Percentiles rank a stretch among this genome's conserved stretches.
These are phyloP conservation scores for Proterorhinus semilunaris DNA, from an alignment of 2,113 vertebrate species.

Conservation along the genomic window DNA sequence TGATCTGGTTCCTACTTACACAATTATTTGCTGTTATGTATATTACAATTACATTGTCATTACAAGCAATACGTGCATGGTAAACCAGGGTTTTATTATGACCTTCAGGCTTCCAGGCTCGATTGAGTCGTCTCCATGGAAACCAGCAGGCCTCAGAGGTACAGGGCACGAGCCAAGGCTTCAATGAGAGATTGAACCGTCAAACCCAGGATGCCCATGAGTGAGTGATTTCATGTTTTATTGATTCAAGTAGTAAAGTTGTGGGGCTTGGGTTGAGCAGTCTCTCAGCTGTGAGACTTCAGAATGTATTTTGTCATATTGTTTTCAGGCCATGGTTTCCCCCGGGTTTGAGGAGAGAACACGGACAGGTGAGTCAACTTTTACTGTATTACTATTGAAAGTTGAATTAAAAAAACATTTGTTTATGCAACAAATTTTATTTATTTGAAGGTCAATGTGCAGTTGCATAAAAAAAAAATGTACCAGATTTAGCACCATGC, in stretches of 20 bases:
- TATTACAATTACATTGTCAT: not conserved
- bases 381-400: not conserved
- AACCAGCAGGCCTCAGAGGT: conserved; percentile 80
- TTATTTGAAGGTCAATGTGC: no score
- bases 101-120: conserved; percentile 86
- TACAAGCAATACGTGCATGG: not conserved
- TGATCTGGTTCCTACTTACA: not conserved
- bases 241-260: not conserved
- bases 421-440: not conserved
- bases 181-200: conserved; percentile 81
- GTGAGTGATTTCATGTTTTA: conserved; percentile 76
- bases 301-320: conserved; percentile 61
- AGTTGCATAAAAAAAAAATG: not conserved
- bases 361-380: conserved; percentile 85
- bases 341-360: conserved; percentile 88
- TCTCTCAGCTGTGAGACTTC: not conserved
- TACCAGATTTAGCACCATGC: no score
- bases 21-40: not conserved
- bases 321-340: conserved; percentile 86
- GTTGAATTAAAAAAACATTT: not conserved
- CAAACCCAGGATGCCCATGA: conserved; percentile 87
- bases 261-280: not conserved
- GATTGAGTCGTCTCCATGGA: conserved; percentile 84
- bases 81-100: not conserved
- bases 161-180: conserved; percentile 73